Evolutionary conservation across 2,888 invertebrate species (phyloP), one percentile per base, ranked within the genome.

Genomic region (Arctia plantaginis): DNA sequence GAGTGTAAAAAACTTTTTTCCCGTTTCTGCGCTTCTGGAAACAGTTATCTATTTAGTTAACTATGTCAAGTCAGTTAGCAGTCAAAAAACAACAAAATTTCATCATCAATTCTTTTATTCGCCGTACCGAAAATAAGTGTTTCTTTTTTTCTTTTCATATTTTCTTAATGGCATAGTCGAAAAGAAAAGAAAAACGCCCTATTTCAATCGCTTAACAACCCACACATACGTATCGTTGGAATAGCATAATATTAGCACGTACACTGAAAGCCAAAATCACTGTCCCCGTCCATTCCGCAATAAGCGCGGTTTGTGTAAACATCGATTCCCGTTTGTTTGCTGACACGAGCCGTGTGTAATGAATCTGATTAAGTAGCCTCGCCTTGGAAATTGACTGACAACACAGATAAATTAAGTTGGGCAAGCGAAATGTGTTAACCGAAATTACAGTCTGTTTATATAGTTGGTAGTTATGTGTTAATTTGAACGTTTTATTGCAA

Each of bases 341-440:
- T 77, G 88, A 91, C 89, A 90, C 88, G 84, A 80, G 78, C 88
- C 81, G 85, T 76, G 89, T 86, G 91, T 94, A 94, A 94, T 94
- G 92, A 93, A 93, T 90, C 94, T 94, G 93, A 94, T 94, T 94
- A 94, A 94, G 94, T 94, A 94, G 94, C 93, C 78, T 91, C 89
- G 89, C 86, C 86, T 83, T 84, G 83, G 84, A 83, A 86, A 89
- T 90, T 89, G 80, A 87, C 86, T 79, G 86, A 85, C 87, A 86
- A 84, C 82, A 87, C 84, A 83, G 85, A 86, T 85, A 83, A 85
- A 87, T 88, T 87, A 89, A 85, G 82, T 85, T 85, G 79, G 74
- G 77, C 76, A 86, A 83, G 79, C 84, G 81, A 82, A 84, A 70
- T 83, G 80, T 82, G 79, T 71, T 77, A 20, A 59, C 66, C 35